Evolutionary conservation across 2,113 vertebrate genomes (phyloP).

Genomic region (Butorides virescens): DNA sequence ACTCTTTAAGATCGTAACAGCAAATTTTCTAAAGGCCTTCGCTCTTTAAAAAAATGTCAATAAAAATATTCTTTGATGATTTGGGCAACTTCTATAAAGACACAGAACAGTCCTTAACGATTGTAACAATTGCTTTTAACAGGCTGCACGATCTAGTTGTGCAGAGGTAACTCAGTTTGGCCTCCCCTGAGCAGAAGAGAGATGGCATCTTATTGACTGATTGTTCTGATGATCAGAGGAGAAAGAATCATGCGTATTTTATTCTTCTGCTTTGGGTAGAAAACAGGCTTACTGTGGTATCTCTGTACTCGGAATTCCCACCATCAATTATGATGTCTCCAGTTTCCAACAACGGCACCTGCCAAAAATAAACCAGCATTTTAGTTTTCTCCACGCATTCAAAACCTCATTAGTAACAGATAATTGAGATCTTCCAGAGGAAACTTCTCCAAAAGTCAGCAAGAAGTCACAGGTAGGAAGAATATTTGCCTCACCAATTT

Average conservation of each 20-base stretch:
- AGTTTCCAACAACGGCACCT: constrained; percentile 87
- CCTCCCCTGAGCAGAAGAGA: not conserved
- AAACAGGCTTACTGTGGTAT: constrained; percentile 84
- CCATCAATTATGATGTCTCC: constrained; percentile 97
- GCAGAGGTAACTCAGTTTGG: not conserved
- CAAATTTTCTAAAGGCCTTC: not conserved
- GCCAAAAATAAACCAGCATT: not conserved
- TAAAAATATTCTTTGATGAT: not conserved
- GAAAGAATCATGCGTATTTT: not conserved
- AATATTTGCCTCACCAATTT: constrained; percentile 81
- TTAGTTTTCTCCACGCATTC: not conserved
- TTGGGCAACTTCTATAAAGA: not conserved
- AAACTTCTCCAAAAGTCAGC: not conserved
- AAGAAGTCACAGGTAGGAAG: not conserved
- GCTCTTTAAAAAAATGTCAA: not conserved
- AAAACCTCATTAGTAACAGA: not conserved
- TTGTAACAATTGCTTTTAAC: not conserved
- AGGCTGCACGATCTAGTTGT: not conserved
- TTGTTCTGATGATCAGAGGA: not conserved
- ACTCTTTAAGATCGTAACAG: not conserved
- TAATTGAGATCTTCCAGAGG: not conserved
- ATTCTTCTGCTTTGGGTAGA: not conserved
- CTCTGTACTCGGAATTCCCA: constrained; percentile 96
- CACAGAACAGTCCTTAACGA: not conserved
- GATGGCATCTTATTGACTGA: not conserved